Evolutionary conservation across 1,140 invertebrate genomes (phyloP).

Genomic region (Bactericera cockerelli): DNA sequence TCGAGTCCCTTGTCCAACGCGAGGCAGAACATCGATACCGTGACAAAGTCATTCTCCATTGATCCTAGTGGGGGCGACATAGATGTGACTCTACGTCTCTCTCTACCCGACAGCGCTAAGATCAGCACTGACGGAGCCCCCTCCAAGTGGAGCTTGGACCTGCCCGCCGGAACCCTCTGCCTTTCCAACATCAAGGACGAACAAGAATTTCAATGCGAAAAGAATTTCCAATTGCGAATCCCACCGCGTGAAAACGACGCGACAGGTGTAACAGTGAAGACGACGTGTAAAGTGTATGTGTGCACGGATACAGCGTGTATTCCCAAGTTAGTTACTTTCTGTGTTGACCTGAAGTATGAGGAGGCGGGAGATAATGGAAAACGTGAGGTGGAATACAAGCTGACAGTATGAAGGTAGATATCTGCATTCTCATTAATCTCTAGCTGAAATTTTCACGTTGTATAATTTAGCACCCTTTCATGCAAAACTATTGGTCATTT

Average conservation of each 20-base stretch:
- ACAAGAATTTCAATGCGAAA: neutral
- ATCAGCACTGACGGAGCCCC: slow-evolving; percentile 1
- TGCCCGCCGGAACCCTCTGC: neutral
- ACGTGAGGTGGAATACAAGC: too few species aligned
- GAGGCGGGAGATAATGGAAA: neutral
- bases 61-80: neutral
- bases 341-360: neutral
- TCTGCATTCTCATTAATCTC: too few species aligned
- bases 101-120: neutral
- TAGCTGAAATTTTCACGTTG: too few species aligned
- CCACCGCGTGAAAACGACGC: neutral
- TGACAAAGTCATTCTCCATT: neutral
- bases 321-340: neutral
- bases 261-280: neutral
- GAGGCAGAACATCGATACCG: too few species aligned
- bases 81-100: neutral
- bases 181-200: neutral
- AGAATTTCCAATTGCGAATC: neutral
- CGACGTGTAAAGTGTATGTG: slow-evolving; percentile 2
- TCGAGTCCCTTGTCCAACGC: too few species aligned
- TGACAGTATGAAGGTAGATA: too few species aligned
- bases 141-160: neutral
- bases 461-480: too few species aligned
- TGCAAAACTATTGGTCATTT: too few species aligned
- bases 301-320: slow-evolving; percentile 1